A percentile compares a stretch with the other conserved stretches of the same genome.
Evolutionary conservation across 2,888 invertebrate species (phyloP).

Genomic region (Morpho helenor): DNA sequence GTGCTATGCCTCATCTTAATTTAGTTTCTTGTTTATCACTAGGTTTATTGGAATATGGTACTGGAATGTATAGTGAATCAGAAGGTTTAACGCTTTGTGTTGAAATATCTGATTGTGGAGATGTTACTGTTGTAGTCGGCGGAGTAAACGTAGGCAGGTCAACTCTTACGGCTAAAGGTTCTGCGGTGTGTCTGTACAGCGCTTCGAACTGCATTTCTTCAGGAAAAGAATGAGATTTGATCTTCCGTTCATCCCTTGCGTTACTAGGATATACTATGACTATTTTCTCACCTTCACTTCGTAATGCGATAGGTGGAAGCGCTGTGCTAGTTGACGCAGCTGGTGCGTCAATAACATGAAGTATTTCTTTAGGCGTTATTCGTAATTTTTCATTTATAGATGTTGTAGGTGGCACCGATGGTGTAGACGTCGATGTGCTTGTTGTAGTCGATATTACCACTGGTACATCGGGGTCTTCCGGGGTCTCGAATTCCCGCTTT

Average conservation of each 20-base stretch:
- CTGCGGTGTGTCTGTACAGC: conserved; percentile 63
- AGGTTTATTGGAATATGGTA: conserved; percentile 38
- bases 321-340: conserved; percentile 60
- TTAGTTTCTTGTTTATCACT: conserved; percentile 28
- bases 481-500: conserved; percentile 57
- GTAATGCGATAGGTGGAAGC: conserved; percentile 62
- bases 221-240: conserved; percentile 69
- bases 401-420: conserved; percentile 35
- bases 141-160: conserved; percentile 80
- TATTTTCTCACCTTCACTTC: conserved; percentile 66
- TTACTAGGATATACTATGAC: conserved; percentile 76
- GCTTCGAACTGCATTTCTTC: conserved; percentile 75
- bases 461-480: conserved; percentile 63
- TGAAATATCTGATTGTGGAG: conserved; percentile 30
- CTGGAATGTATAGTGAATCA: conserved; percentile 53
- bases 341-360: conserved; percentile 59
- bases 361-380: conserved; percentile 58
- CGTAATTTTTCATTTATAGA: conserved; percentile 49
- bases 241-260: conserved; percentile 68
- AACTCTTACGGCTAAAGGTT: conserved; percentile 62
- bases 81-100: conserved; percentile 28
- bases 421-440: conserved; percentile 38
- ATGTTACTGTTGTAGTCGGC: conserved; percentile 38
- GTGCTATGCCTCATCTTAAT: conserved; percentile 21
- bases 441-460: conserved; percentile 48